phyloP scores from a whole-genome alignment of 2,113 vertebrate species.

The Hippocampus guttulatus region DNA sequence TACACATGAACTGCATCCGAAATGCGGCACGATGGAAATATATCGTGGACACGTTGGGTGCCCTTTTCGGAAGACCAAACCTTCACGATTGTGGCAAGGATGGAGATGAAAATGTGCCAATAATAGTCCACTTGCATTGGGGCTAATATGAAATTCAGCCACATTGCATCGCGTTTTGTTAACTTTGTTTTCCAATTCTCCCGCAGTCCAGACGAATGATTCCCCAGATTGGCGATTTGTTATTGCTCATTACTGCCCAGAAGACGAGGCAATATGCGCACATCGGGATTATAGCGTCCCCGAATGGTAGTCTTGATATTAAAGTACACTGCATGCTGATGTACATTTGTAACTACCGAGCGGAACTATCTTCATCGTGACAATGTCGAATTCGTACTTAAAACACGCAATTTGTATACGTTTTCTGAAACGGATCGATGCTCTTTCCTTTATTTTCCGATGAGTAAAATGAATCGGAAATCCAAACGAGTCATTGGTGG shows the following conservation, averaged over 20 bases:
- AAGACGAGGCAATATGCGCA: not conserved
- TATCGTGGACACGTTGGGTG: not conserved
- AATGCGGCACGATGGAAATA: not conserved
- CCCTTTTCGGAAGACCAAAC: not conserved
- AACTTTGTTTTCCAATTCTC: not conserved
- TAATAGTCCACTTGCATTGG: not conserved
- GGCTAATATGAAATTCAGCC: not conserved
- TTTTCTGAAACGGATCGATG: not conserved
- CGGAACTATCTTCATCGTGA: not conserved
- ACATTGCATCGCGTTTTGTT: not conserved
- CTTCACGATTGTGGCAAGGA: not conserved
- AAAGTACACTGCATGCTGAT: not conserved
- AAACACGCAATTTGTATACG: not conserved
- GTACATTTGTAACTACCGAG: not conserved
- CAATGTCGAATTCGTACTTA: too few species aligned
- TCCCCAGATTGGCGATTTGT: not conserved
- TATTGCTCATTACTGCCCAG: not conserved
- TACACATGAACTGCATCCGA: conserved; percentile 37
- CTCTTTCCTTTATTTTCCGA: not conserved
- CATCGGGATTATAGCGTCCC: not conserved
- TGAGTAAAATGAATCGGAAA: not conserved
- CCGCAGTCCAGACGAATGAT: too few species aligned
- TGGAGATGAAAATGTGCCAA: not conserved
- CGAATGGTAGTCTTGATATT: not conserved
- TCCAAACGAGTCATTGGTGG: not conserved